Evolutionary conservation across 2,113 vertebrate genomes (phyloP), one percentile per base, ranked within the genome.

Genomic region (Melospiza georgiana): DNA sequence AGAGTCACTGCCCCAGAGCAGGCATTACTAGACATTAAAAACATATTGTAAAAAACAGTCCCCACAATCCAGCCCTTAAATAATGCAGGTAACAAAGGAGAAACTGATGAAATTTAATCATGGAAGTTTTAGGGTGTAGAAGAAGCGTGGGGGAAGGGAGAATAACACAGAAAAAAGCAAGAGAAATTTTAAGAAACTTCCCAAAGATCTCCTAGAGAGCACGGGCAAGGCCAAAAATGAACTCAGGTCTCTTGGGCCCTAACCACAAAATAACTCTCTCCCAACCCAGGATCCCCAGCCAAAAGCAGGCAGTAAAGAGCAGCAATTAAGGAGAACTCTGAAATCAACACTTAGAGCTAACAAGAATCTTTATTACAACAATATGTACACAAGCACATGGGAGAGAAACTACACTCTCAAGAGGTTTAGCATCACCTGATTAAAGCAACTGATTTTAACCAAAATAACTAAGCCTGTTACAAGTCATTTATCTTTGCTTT

Each of bases 331-430:
- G 66, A 85, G 72, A 96, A 90, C 63, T 90, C 95, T 81, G 92
- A 93, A 94, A 94, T 94, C 96, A 92, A 95, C 95, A 92, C 88
- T 90, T 73, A 49, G 14, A 80, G 72, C 83, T 94, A 92, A 88
- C 61, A 83, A 92, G 75, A 88, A 92, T 55, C 95, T 95, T 95
- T 93, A 94, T 97, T 96, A 93, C 79, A 95, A 93, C 75, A 97
- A 46, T 67, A 88, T 80, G 78, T 88, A 92, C 59, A 69, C 67
- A 91, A 87, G 58, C 48, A 85, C 75, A 57, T 27, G 59, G 72
- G 71, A 94, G 31, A 89, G 48, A 91, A 95, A 90, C 25, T 80
- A n/a, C 51, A 27, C 72, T 76, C 75, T 92, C 85, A 7, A 8
- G 59, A 94, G 59, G n/a, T 77, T 93, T 80, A 80, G 67, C 35